phyloP scores from a whole-genome alignment of 1,140 invertebrate genomes.

The Cataglyphis hispanica region DNA sequence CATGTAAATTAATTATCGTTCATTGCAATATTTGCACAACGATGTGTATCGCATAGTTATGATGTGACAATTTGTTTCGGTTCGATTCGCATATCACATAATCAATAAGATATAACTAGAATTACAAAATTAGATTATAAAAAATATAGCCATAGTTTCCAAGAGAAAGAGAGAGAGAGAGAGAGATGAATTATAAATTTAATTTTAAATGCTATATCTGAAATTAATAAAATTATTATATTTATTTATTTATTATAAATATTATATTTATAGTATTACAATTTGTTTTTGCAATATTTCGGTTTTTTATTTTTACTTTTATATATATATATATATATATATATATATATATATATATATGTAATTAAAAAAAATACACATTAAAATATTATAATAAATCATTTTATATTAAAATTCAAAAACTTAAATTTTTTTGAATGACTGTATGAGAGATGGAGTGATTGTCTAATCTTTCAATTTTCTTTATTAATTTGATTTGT shows the following conservation, averaged over 20 bases:
- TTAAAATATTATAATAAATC: no score
- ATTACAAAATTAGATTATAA: neutral
- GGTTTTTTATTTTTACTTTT: neutral
- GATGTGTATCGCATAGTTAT: constrained; percentile 17
- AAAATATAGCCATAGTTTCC: neutral
- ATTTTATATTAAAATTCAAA: no score
- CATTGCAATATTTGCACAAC: constrained; percentile 25
- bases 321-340: no score
- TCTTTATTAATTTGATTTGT: neutral
- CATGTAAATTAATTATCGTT: constrained; percentile 10
- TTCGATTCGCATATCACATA: constrained; percentile 18
- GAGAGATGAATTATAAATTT: neutral
- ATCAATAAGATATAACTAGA: constrained; percentile 33
- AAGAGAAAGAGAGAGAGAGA: neutral
- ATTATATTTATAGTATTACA: no score
- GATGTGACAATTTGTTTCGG: constrained; percentile 31
- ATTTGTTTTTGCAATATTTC: neutral
- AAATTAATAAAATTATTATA: constrained; percentile 3
- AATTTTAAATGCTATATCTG: neutral
- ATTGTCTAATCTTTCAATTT: constrained; percentile 2
- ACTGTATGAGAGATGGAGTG: neutral
- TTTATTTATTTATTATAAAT: no score
- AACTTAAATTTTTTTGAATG: neutral
- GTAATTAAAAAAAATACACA: no score
- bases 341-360: no score